phyloP scores from a whole-genome alignment of 2,113 vertebrate species.

The Merops nubicus region DNA sequence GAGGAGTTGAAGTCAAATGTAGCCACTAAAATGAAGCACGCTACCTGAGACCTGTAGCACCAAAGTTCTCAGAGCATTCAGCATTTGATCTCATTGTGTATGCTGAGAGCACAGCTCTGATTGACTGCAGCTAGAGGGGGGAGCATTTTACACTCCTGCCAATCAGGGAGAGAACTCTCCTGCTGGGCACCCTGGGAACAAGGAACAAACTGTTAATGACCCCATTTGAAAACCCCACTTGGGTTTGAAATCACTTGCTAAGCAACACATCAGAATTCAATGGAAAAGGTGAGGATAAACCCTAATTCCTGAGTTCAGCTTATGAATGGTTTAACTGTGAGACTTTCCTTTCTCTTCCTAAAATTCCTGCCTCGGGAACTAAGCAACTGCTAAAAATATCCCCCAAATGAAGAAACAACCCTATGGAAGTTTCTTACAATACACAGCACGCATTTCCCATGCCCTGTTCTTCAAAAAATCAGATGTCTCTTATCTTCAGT shows the following conservation, averaged over 20 bases:
- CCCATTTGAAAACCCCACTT: neutral
- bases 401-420: neutral
- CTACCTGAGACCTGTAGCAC: neutral
- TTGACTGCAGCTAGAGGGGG: neutral
- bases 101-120: neutral
- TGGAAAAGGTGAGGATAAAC: neutral
- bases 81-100: neutral
- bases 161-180: neutral
- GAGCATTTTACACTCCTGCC: constrained; percentile 7
- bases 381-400: neutral
- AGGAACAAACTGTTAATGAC: constrained; percentile 12
- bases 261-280: constrained; percentile 1
- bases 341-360: neutral
- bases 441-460: neutral
- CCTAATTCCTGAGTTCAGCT: neutral
- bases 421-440: neutral
- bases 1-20: neutral
- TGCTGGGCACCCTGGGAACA: neutral
- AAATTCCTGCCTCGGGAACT: neutral
- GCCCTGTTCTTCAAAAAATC: neutral
- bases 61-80: neutral
- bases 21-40: neutral
- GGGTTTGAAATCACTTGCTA: neutral
- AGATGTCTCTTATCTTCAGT: neutral
- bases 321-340: neutral